Evolutionary conservation across 2,888 invertebrate genomes (phyloP).

Genomic region (Ypsolopha scabrella): DNA sequence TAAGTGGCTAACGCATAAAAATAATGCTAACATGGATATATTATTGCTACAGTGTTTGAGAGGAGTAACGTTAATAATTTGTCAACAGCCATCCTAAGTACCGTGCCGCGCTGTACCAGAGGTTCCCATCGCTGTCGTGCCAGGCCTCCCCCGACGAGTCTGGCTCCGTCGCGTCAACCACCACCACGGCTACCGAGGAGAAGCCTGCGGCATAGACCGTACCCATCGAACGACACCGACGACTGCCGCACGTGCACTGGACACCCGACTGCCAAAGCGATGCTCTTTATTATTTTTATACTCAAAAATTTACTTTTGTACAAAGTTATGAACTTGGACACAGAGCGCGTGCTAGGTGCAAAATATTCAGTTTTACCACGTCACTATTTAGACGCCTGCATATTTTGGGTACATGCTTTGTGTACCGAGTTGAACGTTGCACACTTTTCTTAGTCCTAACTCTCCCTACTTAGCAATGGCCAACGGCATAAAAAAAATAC

Average conservation of each 20-base stretch:
- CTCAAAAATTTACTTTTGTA: constrained; percentile 52
- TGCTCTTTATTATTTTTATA: constrained; percentile 64
- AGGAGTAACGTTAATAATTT: not conserved
- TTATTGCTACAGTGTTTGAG: no score
- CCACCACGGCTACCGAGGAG: constrained; percentile 76
- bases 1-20: constrained; percentile 25
- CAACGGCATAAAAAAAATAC: constrained; percentile 44
- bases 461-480: constrained; percentile 36
- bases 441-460: constrained; percentile 56
- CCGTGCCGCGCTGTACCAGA: constrained; percentile 79
- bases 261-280: constrained; percentile 42
- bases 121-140: constrained; percentile 82
- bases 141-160: constrained; percentile 71
- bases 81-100: constrained; percentile 81
- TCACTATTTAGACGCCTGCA: constrained; percentile 24
- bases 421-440: constrained; percentile 57
- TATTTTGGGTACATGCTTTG: constrained; percentile 64
- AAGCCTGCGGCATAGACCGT: constrained; percentile 71
- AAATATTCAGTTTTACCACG: constrained; percentile 40
- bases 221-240: constrained; percentile 8
- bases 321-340: constrained; percentile 56
- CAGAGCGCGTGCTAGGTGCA: constrained; percentile 51
- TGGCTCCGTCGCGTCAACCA: constrained; percentile 75
- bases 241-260: constrained; percentile 20
- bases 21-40: no score